Evolutionary conservation across 2,888 invertebrate species (phyloP), one percentile per base, ranked within the genome.

Genomic region (Lissocephala sabroskyi): DNA sequence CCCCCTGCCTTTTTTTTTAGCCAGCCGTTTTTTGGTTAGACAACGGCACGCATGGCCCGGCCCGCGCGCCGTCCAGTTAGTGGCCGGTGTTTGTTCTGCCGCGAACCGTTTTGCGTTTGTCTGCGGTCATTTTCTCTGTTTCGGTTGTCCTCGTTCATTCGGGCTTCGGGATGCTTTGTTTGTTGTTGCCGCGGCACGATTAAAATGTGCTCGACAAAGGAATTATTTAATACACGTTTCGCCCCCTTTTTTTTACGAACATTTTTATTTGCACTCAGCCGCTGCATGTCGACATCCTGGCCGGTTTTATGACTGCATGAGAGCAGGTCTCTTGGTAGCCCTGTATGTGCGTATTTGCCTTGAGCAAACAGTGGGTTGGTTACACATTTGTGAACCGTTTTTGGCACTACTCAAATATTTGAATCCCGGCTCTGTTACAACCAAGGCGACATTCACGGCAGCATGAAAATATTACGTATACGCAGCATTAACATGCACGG

Each of bases 181-280:
- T 66, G 66, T 59, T 58, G 45, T 57, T 74, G 59, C 65, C 63
- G 59, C 63, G 59, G 71, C 71, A 71, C 71, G 71, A 71, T 71
- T 71, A 71, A 71, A 71, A 74, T 71, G 71, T 71, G 75, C 71
- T 75, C 75, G 65, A 71, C 71, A 71, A 71, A 71, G 71, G 71
- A 71, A 71, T 71, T 74, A 71, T 71, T 71, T 71, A 71, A 71
- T 74, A 65, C 71, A 71, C 71, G 71, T 71, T 71, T 74, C 63
- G 71, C 75, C 75, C 74, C 70, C 62, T 59, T 59, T n/a, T n/a
- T n/a, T n/a, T n/a, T n/a, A n/a, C n/a, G 55, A 70, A 70, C 65
- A 71, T 62, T 74, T 71, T 56, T 71, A 66, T 71, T 71, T 71
- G 59, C 62, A 59, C 63, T 58, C n/a, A 30, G 2, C 37, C 37